A percentile compares a stretch with the other conserved stretches of the same genome.
These are phyloP conservation scores for Pantherophis guttatus DNA, from an alignment of 2,113 vertebrate species.

Conservation along the genomic window DNA sequence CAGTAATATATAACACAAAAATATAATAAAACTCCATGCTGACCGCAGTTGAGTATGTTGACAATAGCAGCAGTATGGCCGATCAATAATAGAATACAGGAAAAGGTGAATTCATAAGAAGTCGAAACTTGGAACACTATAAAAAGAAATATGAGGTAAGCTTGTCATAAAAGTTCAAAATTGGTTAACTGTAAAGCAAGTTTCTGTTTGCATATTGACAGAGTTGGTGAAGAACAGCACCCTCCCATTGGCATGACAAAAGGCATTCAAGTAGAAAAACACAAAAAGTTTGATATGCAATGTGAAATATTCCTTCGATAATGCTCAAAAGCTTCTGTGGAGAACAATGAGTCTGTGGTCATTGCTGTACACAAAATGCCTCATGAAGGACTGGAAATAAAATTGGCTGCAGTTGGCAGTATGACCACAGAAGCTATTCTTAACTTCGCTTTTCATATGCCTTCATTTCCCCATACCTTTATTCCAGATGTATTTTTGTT, in stretches of 20 bases:
- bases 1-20: neutral
- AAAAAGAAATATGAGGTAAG: conserved; percentile 25
- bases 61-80: neutral
- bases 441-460: neutral
- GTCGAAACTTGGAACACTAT: conserved; percentile 16
- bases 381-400: neutral
- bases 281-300: neutral
- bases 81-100: neutral
- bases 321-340: neutral
- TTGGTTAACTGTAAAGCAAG: conserved; percentile 24
- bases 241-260: conserved; percentile 26
- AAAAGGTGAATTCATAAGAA: neutral
- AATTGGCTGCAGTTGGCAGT: neutral
- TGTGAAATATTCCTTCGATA: conserved; percentile 10
- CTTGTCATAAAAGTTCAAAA: conserved; percentile 29
- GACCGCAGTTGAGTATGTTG: neutral
- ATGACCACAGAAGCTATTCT: neutral
- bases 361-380: neutral
- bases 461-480: neutral
- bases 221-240: conserved; percentile 19
- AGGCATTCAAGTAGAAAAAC: conserved; percentile 22
- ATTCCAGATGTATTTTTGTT: neutral
- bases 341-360: neutral
- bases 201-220: conserved; percentile 37
- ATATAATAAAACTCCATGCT: neutral